Conservation (phyloP, 2,113 vertebrate genomes). For the Murina feae region DNA sequence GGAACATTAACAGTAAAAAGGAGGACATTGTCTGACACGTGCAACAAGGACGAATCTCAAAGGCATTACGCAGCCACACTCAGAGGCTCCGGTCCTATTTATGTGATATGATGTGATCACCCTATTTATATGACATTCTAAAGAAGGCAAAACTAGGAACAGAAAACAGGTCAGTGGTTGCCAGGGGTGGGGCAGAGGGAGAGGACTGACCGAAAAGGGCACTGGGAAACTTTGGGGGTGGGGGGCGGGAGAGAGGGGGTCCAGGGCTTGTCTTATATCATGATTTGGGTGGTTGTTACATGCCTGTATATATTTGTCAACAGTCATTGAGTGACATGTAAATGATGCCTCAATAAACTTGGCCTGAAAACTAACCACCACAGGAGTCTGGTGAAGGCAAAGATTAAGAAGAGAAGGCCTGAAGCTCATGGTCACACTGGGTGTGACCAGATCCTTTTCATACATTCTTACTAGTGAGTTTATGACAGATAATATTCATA, state of each 20-base stretch:
- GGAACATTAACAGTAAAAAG: background rate
- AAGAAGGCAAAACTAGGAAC: background rate
- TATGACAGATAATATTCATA: background rate
- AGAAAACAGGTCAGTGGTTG: no score
- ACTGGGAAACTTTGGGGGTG: accelerated
- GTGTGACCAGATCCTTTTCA: accelerated
- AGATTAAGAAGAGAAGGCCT: background rate
- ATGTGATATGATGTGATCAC: no score
- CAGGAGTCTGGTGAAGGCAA: background rate
- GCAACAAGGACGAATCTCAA: accelerated
- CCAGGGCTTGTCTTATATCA: accelerated
- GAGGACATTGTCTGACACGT: accelerated
- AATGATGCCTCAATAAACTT: background rate
- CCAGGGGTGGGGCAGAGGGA: background rate
- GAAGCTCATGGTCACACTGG: accelerated
- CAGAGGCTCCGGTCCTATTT: background rate
- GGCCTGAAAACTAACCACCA: background rate
- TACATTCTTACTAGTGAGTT: no score
- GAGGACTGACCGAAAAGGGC: background rate
- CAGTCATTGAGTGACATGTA: background rate
- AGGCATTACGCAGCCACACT: background rate
- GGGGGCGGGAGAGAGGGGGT: background rate
- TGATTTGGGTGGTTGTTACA: accelerated
- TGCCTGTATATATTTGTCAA: background rate
- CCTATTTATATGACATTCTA: background rate